Conservation (phyloP, 2,888 invertebrate species). For the Phania funesta region DNA sequence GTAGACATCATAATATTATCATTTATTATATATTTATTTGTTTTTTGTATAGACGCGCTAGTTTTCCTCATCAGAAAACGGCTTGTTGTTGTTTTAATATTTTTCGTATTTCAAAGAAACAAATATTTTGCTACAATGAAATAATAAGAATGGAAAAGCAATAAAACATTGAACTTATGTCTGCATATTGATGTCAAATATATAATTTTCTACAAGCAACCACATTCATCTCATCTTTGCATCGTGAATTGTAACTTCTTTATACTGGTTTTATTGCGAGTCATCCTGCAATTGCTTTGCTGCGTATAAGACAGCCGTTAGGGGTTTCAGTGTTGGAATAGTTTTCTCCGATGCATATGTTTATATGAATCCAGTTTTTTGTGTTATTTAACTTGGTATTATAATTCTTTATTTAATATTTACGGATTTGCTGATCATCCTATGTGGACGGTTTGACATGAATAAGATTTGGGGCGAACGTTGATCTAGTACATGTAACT, state of each 20-base stretch:
- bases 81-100: too few relatives aligned
- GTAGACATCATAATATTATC: slow-evolving; percentile 67
- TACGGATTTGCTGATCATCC: too few relatives aligned
- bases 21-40: slow-evolving; percentile 62
- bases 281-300: background rate
- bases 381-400: too few relatives aligned
- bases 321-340: too few relatives aligned
- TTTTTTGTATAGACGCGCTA: background rate
- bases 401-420: too few relatives aligned
- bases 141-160: slow-evolving; percentile 38
- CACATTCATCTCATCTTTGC: slow-evolving; percentile 27
- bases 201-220: slow-evolving; percentile 66
- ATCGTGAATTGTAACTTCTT: slow-evolving; percentile 10
- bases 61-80: too few relatives aligned
- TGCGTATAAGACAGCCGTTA: too few relatives aligned
- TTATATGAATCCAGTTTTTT: too few relatives aligned
- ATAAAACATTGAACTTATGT: slow-evolving; percentile 70
- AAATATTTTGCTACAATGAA: slow-evolving; percentile 41
- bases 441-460: too few relatives aligned
- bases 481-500: too few relatives aligned
- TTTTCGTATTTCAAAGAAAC: slow-evolving; percentile 24
- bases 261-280: slow-evolving; percentile 15
- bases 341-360: too few relatives aligned
- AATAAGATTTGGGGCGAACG: too few relatives aligned
- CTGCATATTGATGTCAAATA: slow-evolving; percentile 70